These are phyloP conservation scores for Meriones unguiculatus DNA, from an alignment of 2,113 vertebrate species.

Conservation along the genomic window DNA sequence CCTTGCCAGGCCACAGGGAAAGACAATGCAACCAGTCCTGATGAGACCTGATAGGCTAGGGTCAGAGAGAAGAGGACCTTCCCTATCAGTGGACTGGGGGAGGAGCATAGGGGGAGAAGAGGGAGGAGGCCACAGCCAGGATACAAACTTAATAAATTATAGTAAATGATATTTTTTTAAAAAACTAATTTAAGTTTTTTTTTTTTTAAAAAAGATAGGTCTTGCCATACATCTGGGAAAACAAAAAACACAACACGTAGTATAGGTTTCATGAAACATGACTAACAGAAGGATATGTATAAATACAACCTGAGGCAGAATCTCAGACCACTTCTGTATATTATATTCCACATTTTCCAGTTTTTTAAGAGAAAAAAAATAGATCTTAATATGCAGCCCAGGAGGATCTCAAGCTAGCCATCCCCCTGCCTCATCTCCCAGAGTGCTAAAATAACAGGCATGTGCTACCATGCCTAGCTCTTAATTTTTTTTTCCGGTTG, in stretches of 20 bases:
- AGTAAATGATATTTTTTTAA: no score
- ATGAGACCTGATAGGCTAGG: no score
- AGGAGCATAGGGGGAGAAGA: no score
- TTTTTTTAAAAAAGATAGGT: no score
- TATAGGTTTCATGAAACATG: not conserved
- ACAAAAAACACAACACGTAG: not conserved
- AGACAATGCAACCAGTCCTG: no score
- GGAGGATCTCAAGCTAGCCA: not conserved
- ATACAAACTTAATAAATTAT: no score
- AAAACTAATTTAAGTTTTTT: no score
- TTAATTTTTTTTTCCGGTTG: not conserved
- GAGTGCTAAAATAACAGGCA: not conserved
- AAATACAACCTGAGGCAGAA: not conserved
- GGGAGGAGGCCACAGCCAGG: no score
- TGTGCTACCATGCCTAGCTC: not conserved
- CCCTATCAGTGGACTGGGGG: no score
- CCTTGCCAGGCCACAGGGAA: no score
- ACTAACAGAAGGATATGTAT: not conserved
- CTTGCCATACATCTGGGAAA: constrained; percentile 12
- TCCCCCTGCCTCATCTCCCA: not conserved
- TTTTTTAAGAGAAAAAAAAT: not conserved
- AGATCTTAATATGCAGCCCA: not conserved
- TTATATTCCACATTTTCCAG: not conserved
- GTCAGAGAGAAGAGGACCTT: no score
- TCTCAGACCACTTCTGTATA: not conserved